Percentiles rank a stretch among this genome's conserved stretches.
Evolutionary conservation across 1,140 invertebrate species (phyloP).

Genomic region (Eupristina koningsbergeri): DNA sequence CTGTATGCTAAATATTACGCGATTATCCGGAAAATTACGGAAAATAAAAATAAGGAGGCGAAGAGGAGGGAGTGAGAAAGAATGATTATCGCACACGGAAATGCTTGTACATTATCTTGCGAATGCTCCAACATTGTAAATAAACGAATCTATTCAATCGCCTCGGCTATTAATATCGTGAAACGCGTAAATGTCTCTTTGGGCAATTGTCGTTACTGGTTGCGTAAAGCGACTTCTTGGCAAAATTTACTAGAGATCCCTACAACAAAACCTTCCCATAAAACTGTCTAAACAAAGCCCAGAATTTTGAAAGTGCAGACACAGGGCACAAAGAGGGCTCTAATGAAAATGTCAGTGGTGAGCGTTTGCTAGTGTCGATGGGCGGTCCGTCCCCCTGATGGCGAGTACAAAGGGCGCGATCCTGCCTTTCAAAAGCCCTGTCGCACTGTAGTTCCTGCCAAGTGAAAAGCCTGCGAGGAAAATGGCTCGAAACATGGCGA

Average conservation of each 20-base stretch:
- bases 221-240: no score
- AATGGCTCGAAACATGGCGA: background rate
- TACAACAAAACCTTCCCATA: background rate
- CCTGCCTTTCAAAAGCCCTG: background rate
- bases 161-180: background rate
- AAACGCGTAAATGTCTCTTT: background rate
- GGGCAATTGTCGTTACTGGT: background rate
- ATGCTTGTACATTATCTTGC: no score
- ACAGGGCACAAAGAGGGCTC: background rate
- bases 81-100: no score
- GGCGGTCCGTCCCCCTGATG: background rate
- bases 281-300: conserved; percentile 31
- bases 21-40: background rate
- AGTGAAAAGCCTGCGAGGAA: conserved; percentile 9
- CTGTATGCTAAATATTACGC: background rate
- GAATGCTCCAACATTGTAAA: no score
- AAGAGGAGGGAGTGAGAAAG: no score
- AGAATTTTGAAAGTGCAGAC: conserved; percentile 15
- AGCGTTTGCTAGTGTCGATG: background rate
- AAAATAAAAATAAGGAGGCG: no score
- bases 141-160: background rate
- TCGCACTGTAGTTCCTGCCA: background rate
- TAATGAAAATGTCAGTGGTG: conserved; percentile 32
- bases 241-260: background rate
- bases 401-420: background rate